Evolutionary conservation across 2,888 invertebrate genomes (phyloP), one percentile per base, ranked within the genome.

Genomic region (Drosophila kanekoi): DNA sequence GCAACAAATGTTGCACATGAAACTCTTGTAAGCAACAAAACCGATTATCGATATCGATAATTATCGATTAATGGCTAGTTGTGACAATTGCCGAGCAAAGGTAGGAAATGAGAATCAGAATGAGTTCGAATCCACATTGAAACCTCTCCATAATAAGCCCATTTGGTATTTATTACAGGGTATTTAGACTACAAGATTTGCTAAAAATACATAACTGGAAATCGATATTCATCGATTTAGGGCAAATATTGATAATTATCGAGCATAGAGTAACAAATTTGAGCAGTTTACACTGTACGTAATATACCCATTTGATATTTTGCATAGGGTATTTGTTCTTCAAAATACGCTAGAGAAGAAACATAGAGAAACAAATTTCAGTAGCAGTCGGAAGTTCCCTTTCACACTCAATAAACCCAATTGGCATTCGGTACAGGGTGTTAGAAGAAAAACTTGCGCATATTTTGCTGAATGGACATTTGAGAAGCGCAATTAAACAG

Each of bases 401-500:
- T 18, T 13, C 0, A 9, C 13, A 9, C 1, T n/a, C n/a, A 2
- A 20, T 48, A 48, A 20, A 35, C 33, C 18, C 20, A 13, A 1
- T 35, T 35, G 11, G 35, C 8, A 13, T 35, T 35, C 4, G 13
- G 3, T 18, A 20, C 3, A 43, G 41, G 32, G 53, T 20, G 32
- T 41, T 40, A 16, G 9, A 38, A 13, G 5, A 49, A 23, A 3
- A n/a, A 18, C 28, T 1, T 28, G 28, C 23, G 23, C 8, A 28
- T 9, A 38, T 1, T 4, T 16, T 41, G 1, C n/a, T 8, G 2
- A 1, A n/a, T 18, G 8, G 11, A 16, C 33, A 33, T 54, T 53
- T 28, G 59, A 54, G 43, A 23, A 28, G 14, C 6, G 13, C 18
- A 38, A 11, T 61, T 38, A n/a, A 9, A 11, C 10, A 10, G 32